Base-by-base conservation (phyloP, 2,888 invertebrate species). In the Caenorhabditis sp. region DNA sequence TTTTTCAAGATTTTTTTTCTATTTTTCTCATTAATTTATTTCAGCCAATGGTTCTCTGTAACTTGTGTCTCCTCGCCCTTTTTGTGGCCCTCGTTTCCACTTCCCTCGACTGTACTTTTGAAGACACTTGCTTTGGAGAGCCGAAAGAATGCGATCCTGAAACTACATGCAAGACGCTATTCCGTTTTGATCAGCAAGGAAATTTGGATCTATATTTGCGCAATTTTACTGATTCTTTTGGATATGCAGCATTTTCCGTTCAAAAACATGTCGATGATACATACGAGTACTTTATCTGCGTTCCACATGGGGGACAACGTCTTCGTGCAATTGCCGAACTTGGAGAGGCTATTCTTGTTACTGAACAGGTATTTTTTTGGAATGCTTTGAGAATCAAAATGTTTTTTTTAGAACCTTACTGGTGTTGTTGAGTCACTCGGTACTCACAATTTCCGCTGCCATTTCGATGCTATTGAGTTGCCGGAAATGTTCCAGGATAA, bases 201-300 rank as follows among this genome's bases (percentile, higher is more conserved):
- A 74, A 61, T 11, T 22, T 80, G 44, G 61, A 80, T 20, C 56
- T 80, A 2, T 64, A 50, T 20, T 64, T 80, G 5, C 62, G 51
- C 15, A 74, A 80, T n/a, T 64, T 80, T 58, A 60, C 62, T 15
- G 60, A 74, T 13, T 15, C 62, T 13, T 0, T 28, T 2, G 58
- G 58, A 9, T 80, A 80, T 18, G 80, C 80, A 8, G 80, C 74
- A 2, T 80, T 80, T 35, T 55, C 69, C 13, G 26, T 68, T 6
- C 13, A 47, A 4, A 13, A n/a, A 0, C 56, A 55, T 5, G 64
- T 58, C 13, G 64, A 80, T 44, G 64, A 58, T 4, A 60, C 26
- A 2, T 51, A 56, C 18, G 80, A 80, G 24, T 80, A 68, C 61
- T 51, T 80, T n/a, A 15, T 72, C 20, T 80, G 80, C 28, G 9